Evolutionary conservation across 2,797 vertebrate genomes (phyloP).

Genomic region (Macropus fuliginosus): DNA sequence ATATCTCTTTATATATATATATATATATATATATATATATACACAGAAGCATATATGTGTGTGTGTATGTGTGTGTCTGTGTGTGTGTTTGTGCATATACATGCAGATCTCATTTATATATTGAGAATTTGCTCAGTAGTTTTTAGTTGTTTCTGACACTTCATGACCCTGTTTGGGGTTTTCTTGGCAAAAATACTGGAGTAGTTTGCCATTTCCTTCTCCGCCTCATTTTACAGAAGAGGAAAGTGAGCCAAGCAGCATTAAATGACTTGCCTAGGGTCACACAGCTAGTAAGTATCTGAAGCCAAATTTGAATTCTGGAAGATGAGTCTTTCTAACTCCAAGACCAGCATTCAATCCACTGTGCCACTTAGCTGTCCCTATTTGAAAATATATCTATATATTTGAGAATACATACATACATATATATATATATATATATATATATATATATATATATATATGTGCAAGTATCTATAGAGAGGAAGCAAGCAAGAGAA

Average conservation of each 20-base stretch:
- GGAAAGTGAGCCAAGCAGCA: not conserved
- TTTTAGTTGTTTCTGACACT: not conserved
- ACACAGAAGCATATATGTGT: not conserved
- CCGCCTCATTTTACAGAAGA: not conserved
- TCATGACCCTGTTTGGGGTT: not conserved
- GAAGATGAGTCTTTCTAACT: not conserved
- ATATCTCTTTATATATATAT: no score
- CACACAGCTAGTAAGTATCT: not conserved
- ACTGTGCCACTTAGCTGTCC: not conserved
- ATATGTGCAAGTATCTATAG: not conserved
- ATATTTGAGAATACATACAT: not conserved
- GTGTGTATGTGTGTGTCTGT: not conserved
- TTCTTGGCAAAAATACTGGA: not conserved
- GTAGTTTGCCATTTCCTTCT: not conserved
- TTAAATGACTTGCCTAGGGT: not conserved
- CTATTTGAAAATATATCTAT: not conserved
- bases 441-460: no score
- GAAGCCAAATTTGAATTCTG: not conserved
- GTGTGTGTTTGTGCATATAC: fast-evolving
- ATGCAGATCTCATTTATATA: not conserved
- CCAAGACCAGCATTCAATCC: not conserved
- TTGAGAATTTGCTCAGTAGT: not conserved
- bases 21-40: no score
- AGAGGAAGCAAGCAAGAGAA: not conserved
- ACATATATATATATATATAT: not conserved